These are phyloP conservation scores for Carduelis carduelis DNA, from an alignment of 2,797 vertebrate species.

Conservation along the genomic window DNA sequence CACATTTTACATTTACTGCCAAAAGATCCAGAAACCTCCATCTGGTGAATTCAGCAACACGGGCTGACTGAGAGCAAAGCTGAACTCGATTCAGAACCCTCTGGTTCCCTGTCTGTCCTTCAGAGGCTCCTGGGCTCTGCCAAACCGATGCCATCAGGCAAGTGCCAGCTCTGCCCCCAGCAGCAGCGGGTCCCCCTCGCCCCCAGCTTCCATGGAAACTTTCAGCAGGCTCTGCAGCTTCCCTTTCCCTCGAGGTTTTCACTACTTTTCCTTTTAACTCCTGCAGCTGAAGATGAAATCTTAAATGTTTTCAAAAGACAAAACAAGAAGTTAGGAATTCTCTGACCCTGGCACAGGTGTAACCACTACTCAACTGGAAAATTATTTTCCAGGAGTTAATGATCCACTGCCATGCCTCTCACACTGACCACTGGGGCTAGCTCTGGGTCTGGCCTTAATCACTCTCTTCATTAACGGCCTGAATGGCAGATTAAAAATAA, in stretches of 20 bases:
- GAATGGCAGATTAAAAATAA: background rate
- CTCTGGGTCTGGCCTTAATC: background rate
- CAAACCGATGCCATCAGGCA: background rate
- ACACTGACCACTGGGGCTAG: background rate
- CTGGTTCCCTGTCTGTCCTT: rapidly evolving
- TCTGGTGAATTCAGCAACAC: background rate
- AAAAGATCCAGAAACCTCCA: background rate
- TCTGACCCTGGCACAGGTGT: background rate
- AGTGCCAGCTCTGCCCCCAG: background rate
- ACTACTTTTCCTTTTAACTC: background rate
- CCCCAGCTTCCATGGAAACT: background rate
- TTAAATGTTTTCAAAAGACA: background rate
- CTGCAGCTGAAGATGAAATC: background rate
- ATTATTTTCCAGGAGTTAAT: background rate
- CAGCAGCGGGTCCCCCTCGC: rapidly evolving
- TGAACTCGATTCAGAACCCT: background rate
- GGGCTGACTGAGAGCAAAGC: background rate
- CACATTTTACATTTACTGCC: background rate
- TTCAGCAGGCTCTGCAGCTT: background rate
- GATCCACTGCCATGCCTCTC: background rate
- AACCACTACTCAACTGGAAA: background rate
- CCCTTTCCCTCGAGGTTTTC: background rate
- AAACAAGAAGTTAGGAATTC: background rate
- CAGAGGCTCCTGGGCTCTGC: background rate
- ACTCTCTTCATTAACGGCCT: background rate